Evolutionary conservation across 2,888 invertebrate genomes (phyloP).

Genomic region (Prostheceraeus crozeri): DNA sequence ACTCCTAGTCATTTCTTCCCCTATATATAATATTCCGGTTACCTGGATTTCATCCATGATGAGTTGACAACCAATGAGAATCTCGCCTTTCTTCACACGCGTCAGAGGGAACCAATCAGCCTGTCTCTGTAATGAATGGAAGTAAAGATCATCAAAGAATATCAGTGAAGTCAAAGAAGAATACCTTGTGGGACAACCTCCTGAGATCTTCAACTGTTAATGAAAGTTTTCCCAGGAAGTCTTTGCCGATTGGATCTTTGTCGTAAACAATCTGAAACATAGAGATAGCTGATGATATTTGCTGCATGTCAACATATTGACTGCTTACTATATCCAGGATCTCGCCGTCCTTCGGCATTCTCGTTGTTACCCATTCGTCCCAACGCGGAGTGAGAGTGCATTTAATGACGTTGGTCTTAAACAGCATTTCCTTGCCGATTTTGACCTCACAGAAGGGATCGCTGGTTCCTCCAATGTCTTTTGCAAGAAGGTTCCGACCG

Average conservation of each 20-base stretch:
- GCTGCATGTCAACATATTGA: too few relatives aligned
- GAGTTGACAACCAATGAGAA: too few relatives aligned
- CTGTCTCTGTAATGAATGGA: not conserved
- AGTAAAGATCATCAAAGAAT: not conserved
- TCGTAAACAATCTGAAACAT: constrained; percentile 59
- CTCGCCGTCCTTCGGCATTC: constrained; percentile 57
- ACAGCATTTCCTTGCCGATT: constrained; percentile 59
- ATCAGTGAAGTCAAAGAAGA: constrained; percentile 11
- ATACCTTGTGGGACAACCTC: constrained; percentile 57
- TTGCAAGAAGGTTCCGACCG: constrained; percentile 60
- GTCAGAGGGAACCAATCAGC: not conserved
- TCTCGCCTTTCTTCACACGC: too few relatives aligned
- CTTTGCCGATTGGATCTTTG: constrained; percentile 60
- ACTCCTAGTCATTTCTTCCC: too few relatives aligned
- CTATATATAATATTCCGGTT: too few relatives aligned
- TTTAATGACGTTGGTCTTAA: constrained; percentile 60
- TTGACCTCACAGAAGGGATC: constrained; percentile 61
- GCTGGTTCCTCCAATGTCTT: constrained; percentile 59
- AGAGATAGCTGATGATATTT: too few relatives aligned
- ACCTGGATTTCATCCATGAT: too few relatives aligned
- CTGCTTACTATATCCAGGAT: constrained; percentile 59
- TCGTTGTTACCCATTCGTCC: constrained; percentile 61
- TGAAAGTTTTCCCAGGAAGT: constrained; percentile 60
- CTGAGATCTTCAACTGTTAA: constrained; percentile 59
- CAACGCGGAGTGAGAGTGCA: constrained; percentile 61